phyloP scores from a whole-genome alignment of 2,888 invertebrate species.

The Trissolcus brochymenae region DNA sequence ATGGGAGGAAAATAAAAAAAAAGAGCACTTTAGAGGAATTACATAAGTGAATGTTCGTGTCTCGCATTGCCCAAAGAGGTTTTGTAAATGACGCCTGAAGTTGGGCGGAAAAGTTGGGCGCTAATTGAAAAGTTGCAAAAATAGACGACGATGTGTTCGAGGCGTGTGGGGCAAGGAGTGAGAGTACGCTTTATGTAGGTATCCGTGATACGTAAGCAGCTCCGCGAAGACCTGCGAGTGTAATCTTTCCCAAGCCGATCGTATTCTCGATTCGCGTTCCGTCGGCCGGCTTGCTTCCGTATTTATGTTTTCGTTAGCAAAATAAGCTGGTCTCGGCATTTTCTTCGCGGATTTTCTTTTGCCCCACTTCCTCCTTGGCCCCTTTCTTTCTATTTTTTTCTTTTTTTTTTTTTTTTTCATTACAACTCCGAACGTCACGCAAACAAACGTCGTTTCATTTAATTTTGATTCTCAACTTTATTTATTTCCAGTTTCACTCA shows the following conservation, averaged over 20 bases:
- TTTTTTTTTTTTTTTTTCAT: background rate
- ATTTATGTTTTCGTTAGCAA: slow-evolving; percentile 37
- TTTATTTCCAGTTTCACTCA: no score
- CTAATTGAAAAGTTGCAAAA: slow-evolving; percentile 53
- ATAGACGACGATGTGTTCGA: slow-evolving; percentile 14
- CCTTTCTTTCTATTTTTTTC: background rate
- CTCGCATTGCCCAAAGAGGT: slow-evolving; percentile 31
- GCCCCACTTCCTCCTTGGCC: background rate
- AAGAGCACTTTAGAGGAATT: slow-evolving; percentile 23
- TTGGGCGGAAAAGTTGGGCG: slow-evolving; percentile 42
- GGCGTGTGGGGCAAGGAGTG: slow-evolving; percentile 13
- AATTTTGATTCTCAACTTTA: no score
- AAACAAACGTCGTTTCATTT: no score
- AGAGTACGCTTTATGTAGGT: slow-evolving; percentile 25
- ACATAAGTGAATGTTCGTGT: slow-evolving; percentile 44
- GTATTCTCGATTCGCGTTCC: slow-evolving; percentile 53
- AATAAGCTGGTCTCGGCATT: slow-evolving; percentile 2
- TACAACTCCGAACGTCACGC: background rate
- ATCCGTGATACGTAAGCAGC: slow-evolving; percentile 60
- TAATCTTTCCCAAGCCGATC: slow-evolving; percentile 62
- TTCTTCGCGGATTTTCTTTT: slow-evolving; percentile 1
- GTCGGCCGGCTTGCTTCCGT: slow-evolving; percentile 25
- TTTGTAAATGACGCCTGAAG: slow-evolving; percentile 41
- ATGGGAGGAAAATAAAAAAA: no score
- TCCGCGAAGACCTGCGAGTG: slow-evolving; percentile 63